Evolutionary conservation across 1,140 invertebrate genomes (phyloP).

Genomic region (Cheumatopsyche charites): DNA sequence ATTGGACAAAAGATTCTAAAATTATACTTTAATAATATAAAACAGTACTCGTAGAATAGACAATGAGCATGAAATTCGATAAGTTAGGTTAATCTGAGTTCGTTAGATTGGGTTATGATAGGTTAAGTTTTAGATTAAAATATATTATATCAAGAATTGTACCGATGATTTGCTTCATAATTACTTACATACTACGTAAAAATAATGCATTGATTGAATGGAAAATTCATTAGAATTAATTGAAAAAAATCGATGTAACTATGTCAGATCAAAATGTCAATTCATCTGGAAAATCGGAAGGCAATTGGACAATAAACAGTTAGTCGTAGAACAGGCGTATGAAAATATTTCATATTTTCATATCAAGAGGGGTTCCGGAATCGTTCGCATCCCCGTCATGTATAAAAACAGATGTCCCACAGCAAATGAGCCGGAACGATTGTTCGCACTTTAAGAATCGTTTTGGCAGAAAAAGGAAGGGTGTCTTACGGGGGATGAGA

Average conservation of each 20-base stretch:
- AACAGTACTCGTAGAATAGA: too few species aligned
- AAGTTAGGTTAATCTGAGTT: too few species aligned
- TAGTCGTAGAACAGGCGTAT: neutral
- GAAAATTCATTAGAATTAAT: neutral
- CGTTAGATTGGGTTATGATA: too few species aligned
- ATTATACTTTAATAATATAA: neutral
- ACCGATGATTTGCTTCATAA: neutral
- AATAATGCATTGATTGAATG: too few species aligned
- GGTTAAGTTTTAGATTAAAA: too few species aligned
- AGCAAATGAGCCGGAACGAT: constrained; percentile 45
- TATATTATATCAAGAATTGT: neutral
- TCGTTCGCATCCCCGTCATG: constrained; percentile 7
- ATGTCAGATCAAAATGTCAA: too few species aligned
- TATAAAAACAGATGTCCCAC: constrained; percentile 44
- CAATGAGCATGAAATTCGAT: too few species aligned
- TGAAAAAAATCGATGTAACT: neutral
- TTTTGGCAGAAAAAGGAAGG: constrained; percentile 18
- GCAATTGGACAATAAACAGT: neutral
- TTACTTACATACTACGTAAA: neutral
- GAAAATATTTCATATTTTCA: constrained; percentile 36
- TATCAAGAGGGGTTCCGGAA: neutral
- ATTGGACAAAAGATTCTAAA: neutral
- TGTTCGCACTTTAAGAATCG: constrained; percentile 42
- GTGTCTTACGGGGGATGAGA: constrained; percentile 19
- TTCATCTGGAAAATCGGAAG: too few species aligned